A percentile compares a stretch with the other conserved stretches of the same genome.
These are phyloP conservation scores for Dysmachus trigonus DNA, from an alignment of 2,888 invertebrate genomes.

Conservation along the genomic window DNA sequence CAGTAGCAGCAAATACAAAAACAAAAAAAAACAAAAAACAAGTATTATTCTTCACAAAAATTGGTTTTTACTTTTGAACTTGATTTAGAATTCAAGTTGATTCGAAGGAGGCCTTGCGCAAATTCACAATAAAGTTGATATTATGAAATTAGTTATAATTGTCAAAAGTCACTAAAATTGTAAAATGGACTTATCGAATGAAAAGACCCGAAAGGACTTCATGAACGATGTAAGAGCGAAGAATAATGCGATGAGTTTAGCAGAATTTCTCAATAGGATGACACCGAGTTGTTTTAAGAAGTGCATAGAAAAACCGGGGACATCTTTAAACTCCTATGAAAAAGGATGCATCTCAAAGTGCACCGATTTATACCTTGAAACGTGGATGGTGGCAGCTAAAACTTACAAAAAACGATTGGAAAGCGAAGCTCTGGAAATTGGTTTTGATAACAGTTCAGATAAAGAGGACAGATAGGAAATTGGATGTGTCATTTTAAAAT, in stretches of 20 bases:
- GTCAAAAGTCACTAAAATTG: neutral
- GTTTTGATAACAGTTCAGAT: neutral
- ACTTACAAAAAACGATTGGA: slow-evolving; percentile 23
- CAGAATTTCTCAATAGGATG: slow-evolving; percentile 15
- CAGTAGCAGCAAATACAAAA: too few relatives aligned
- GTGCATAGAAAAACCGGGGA: slow-evolving; percentile 27
- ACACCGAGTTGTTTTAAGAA: slow-evolving; percentile 26
- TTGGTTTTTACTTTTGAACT: too few relatives aligned
- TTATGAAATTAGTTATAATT: neutral
- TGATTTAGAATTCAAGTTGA: too few relatives aligned
- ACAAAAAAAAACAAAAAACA: too few relatives aligned
- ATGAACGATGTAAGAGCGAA: neutral
- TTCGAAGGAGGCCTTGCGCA: neutral
- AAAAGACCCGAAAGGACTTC: neutral
- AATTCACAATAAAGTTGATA: neutral
- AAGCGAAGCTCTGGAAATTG: neutral
- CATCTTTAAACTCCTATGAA: slow-evolving; percentile 10
- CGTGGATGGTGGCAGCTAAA: slow-evolving; percentile 10
- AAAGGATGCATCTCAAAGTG: slow-evolving; percentile 6
- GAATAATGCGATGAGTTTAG: neutral
- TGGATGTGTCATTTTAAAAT: neutral
- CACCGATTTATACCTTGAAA: slow-evolving; percentile 33
- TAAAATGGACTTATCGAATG: neutral
- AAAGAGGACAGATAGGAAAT: neutral
- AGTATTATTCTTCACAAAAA: too few relatives aligned